Evolutionary conservation across 1,140 invertebrate species (phyloP).

Genomic region (Agrypnia vestita): DNA sequence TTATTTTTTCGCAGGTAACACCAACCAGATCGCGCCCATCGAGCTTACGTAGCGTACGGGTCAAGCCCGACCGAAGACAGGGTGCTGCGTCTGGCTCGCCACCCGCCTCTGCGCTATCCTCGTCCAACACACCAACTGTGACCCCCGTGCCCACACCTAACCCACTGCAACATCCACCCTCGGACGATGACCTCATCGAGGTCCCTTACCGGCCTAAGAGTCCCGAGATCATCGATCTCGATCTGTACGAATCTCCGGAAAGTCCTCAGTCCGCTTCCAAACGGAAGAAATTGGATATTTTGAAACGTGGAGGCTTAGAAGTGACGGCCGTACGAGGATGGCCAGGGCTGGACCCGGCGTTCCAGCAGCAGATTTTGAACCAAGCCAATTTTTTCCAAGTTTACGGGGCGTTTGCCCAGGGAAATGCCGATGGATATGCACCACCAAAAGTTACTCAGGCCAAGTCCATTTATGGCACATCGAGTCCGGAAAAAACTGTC

Average conservation of each 20-base stretch:
- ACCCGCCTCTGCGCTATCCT: conserved; percentile 40
- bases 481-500: conserved; percentile 77
- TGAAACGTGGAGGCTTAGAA: conserved; percentile 82
- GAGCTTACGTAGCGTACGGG: conserved; percentile 75
- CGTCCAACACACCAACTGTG: conserved; percentile 39
- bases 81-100: conserved; percentile 49
- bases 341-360: conserved; percentile 65
- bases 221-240: conserved; percentile 79
- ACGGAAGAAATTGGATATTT: conserved; percentile 82
- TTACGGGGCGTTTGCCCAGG: conserved; percentile 68
- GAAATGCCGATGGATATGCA: conserved; percentile 62
- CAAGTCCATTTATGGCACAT: conserved; percentile 76
- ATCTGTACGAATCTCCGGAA: conserved; percentile 68
- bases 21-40: conserved; percentile 71
- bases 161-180: conserved; percentile 63
- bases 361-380: conserved; percentile 72
- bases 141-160: conserved; percentile 23
- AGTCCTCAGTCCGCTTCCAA: conserved; percentile 74
- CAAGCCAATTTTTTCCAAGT: conserved; percentile 72
- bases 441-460: conserved; percentile 79
- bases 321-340: conserved; percentile 77
- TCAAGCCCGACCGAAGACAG: conserved; percentile 74
- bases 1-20: conserved; percentile 61
- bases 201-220: conserved; percentile 74
- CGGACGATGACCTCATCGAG: conserved; percentile 65